Evolutionary conservation across 2,888 invertebrate genomes (phyloP), one percentile per base, ranked within the genome.

Genomic region (Cosmorhoe ocellata): DNA sequence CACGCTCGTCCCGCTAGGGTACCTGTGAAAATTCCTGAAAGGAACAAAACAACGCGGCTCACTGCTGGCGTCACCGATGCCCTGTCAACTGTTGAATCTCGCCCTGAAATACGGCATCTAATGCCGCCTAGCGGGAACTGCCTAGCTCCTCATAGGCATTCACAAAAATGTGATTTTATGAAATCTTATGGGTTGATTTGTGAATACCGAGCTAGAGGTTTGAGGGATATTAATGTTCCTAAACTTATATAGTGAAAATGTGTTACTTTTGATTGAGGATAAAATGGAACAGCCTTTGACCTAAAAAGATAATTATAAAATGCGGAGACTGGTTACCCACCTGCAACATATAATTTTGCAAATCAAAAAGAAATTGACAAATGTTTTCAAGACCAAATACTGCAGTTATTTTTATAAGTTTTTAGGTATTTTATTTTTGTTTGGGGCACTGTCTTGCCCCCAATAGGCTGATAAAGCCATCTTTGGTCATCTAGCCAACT

Each of bases 81-180:
- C 86, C 85, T 86, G 89, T 89, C 89, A 85, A 90, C 90, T 90
- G 90, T 90, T 90, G 90, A 87, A 89, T 89, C 90, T 90, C 90
- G 82, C 79, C 84, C 87, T 86, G 86, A 78, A 88, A 88, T 76
- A 74, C 77, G 81, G 81, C 79, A 73, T 74, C 80, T 78, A 83
- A 66, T 52, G 55, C 56, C 69, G 62, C 48, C 67, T 80, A 82
- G 73, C 74, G 78, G 84, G 80, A 80, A 80, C 74, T 69, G 59
- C 65, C 73, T 74, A 64, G 30, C 55, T 56, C 56, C 63, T 60
- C 62, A 52, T 58, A 57, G 54, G 43, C 55, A 39, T 51, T 55
- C 58, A 59, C 55, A 51, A 41, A 45, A 37, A 45, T 36, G 33
- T 28, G 27, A 41, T 24, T 10, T 33, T 24, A 28, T 42, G 43